phyloP scores from a whole-genome alignment of 2,113 vertebrate genomes.

The Dromaius novaehollandiae region DNA sequence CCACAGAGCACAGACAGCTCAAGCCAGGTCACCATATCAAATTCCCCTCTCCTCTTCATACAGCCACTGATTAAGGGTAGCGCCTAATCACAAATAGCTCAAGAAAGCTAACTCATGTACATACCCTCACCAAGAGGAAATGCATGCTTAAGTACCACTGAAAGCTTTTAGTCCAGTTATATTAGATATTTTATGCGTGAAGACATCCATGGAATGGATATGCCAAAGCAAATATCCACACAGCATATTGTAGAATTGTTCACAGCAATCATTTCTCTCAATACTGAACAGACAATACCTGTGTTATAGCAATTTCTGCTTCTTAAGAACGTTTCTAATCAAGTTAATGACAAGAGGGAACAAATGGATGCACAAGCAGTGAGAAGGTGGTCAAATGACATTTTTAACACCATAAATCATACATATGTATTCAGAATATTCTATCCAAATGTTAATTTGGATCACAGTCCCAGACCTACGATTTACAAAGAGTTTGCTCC shows the following conservation, averaged over 20 bases:
- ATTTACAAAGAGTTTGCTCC: not conserved
- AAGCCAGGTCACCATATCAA: not conserved
- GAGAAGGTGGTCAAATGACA: not conserved
- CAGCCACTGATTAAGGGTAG: not conserved
- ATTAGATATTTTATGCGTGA: not conserved
- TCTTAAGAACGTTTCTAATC: not conserved
- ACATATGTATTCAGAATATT: accelerated
- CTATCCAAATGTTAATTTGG: not conserved
- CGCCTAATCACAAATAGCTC: not conserved
- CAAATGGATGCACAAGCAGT: not conserved
- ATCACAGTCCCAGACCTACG: not conserved
- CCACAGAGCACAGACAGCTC: not conserved
- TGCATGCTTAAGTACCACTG: not conserved
- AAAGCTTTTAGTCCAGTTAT: not conserved
- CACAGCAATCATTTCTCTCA: not conserved
- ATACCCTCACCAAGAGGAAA: not conserved
- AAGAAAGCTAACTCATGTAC: not conserved
- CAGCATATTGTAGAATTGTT: not conserved
- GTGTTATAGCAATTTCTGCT: not conserved
- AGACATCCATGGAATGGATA: not conserved
- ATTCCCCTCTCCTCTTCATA: not conserved
- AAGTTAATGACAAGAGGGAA: not conserved
- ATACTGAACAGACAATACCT: not conserved
- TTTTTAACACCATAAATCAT: not conserved
- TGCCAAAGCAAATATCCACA: not conserved